Percentiles rank a stretch among this genome's conserved stretches.
phyloP scores from a whole-genome alignment of 2,113 vertebrate genomes.

The Oenanthe oenanthe region DNA sequence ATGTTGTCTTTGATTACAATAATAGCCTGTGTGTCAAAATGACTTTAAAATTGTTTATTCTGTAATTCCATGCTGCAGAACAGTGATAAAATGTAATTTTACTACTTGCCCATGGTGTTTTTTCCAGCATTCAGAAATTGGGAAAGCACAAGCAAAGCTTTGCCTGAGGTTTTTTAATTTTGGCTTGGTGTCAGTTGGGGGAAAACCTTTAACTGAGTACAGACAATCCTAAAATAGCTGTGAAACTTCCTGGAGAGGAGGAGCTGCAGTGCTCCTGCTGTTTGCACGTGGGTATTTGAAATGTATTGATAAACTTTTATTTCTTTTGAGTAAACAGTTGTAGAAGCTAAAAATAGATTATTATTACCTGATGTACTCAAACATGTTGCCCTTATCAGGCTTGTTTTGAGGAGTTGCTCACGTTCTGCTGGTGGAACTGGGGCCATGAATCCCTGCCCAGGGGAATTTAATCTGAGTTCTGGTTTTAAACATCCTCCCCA shows the following conservation, averaged over 20 bases:
- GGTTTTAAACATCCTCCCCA: conserved; percentile 1
- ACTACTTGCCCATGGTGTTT: rapidly evolving
- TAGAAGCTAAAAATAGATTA: background rate
- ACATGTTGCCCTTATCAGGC: background rate
- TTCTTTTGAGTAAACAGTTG: background rate
- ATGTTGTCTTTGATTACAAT: background rate
- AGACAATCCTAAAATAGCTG: background rate
- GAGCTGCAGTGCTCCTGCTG: background rate
- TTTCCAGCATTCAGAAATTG: background rate
- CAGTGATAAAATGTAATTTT: background rate
- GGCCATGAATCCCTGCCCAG: background rate
- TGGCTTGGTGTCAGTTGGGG: background rate
- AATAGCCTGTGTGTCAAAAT: background rate
- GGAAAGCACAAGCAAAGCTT: background rate
- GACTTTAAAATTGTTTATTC: background rate
- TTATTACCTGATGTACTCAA: background rate
- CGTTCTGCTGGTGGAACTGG: background rate
- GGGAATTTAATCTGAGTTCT: background rate
- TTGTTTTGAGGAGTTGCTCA: background rate
- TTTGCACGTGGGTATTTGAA: background rate
- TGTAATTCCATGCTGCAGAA: background rate
- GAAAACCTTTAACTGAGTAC: background rate
- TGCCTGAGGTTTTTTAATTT: background rate
- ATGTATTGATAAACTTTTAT: background rate
- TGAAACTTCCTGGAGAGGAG: background rate